These are phyloP conservation scores for Eristalis intricaria DNA, from an alignment of 2,888 invertebrate genomes.

Conservation along the genomic window DNA sequence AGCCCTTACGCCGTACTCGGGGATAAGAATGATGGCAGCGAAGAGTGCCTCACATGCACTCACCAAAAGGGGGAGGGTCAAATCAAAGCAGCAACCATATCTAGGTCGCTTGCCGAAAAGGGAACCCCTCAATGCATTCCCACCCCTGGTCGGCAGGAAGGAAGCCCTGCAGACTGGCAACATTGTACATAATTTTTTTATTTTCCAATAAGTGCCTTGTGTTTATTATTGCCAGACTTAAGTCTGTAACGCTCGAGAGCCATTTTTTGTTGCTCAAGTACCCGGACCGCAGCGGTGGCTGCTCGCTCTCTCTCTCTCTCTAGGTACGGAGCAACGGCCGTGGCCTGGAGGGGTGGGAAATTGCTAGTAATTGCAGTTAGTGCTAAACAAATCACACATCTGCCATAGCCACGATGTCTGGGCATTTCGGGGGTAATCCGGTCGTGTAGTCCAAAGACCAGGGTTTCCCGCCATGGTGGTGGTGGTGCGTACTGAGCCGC, in stretches of 20 bases:
- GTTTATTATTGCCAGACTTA: slow-evolving; percentile 70
- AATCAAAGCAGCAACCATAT: slow-evolving; percentile 33
- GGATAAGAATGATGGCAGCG: slow-evolving; percentile 59
- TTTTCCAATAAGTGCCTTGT: slow-evolving; percentile 52
- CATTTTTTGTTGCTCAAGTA: slow-evolving; percentile 67
- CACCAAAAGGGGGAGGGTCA: slow-evolving; percentile 60
- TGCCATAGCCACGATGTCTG: slow-evolving; percentile 56
- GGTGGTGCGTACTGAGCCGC: slow-evolving; percentile 16
- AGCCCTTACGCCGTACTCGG: slow-evolving; percentile 62
- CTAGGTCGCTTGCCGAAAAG: slow-evolving; percentile 53
- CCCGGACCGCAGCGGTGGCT: slow-evolving; percentile 58
- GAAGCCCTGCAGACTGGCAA: slow-evolving; percentile 63
- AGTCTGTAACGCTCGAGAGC: slow-evolving; percentile 64
- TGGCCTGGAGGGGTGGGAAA: slow-evolving; percentile 36
- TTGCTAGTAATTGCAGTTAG: slow-evolving; percentile 71
- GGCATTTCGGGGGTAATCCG: slow-evolving; percentile 56
- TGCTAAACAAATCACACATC: slow-evolving; percentile 71
- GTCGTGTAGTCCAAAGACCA: slow-evolving; percentile 27
- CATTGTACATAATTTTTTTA: slow-evolving; percentile 51
- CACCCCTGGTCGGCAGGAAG: slow-evolving; percentile 45
- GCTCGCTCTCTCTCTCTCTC: no score
- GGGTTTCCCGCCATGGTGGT: slow-evolving; percentile 41
- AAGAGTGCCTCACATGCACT: slow-evolving; percentile 45
- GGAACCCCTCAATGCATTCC: slow-evolving; percentile 21
- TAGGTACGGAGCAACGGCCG: background rate